A percentile compares a stretch with the other conserved stretches of the same genome.
These are phyloP conservation scores for Alosa sapidissima DNA, from an alignment of 2,797 vertebrate genomes.

Conservation along the genomic window DNA sequence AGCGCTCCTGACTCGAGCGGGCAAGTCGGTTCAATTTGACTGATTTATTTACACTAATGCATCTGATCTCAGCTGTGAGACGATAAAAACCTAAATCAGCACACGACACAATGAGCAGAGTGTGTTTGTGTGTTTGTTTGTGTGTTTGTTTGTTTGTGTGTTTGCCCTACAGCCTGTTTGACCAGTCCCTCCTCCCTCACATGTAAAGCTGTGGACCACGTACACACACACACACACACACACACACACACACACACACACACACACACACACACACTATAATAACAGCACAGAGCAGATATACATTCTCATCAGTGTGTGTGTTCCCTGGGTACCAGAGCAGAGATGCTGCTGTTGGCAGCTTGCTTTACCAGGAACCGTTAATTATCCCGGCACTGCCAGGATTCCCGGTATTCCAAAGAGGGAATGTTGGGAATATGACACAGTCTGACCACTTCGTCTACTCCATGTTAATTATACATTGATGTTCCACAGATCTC, in stretches of 20 bases:
- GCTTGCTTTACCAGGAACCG: not conserved
- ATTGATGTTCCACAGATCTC: not conserved
- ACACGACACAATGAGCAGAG: not conserved
- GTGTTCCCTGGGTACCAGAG: not conserved
- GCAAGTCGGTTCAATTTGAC: not conserved
- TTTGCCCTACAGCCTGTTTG: no score
- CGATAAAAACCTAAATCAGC: not conserved
- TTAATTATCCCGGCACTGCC: not conserved
- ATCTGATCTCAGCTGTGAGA: not conserved
- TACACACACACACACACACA: no score
- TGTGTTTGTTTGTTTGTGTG: not conserved
- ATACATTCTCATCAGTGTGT: not conserved
- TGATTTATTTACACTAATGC: not conserved
- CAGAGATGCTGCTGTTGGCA: no score
- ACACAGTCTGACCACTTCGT: not conserved
- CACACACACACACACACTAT: no score
- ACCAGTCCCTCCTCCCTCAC: no score
- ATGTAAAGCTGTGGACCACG: no score
- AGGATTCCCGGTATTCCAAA: not conserved
- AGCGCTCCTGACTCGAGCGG: not conserved
- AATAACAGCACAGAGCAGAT: no score
- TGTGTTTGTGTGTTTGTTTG: not conserved
- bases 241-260: no score
- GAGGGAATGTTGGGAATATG: not conserved
- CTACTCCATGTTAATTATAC: not conserved